These are phyloP conservation scores for Astyanax mexicanus DNA, from an alignment of 2,797 vertebrate genomes.

Conservation along the genomic window DNA sequence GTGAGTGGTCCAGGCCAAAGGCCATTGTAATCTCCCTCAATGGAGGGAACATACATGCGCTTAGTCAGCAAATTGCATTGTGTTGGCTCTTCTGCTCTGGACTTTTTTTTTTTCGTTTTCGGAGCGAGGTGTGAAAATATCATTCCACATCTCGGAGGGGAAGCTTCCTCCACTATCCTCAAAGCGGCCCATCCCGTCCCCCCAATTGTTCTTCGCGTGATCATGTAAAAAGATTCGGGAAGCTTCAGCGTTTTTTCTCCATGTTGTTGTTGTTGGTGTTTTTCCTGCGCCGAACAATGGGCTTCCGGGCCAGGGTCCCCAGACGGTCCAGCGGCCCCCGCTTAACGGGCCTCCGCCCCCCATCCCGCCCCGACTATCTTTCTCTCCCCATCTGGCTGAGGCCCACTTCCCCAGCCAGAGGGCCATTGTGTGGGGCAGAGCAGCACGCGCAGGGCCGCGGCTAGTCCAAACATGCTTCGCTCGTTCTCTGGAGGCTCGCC, in stretches of 20 bases:
- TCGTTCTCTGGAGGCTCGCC: conserved; percentile 74
- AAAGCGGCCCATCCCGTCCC: conserved; percentile 77
- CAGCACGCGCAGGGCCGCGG: conserved; percentile 79
- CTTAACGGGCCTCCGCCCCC: conserved; percentile 74
- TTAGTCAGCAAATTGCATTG: conserved; percentile 78
- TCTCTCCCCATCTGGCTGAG: conserved; percentile 81
- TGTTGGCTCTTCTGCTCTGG: conserved; percentile 71
- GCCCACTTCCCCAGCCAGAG: conserved; percentile 79
- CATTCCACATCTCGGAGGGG: conserved; percentile 78
- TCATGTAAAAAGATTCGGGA: conserved; percentile 85
- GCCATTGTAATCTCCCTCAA: conserved; percentile 82
- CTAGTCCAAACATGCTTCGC: conserved; percentile 81
- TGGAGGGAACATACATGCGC: conserved; percentile 75
- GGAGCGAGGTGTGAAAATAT: conserved; percentile 83
- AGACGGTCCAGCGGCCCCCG: conserved; percentile 75
- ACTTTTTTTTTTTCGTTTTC: conserved; percentile 73
- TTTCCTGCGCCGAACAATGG: conserved; percentile 84
- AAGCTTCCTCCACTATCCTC: conserved; percentile 78
- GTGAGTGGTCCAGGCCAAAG: conserved; percentile 69
- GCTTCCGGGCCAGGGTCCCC: conserved; percentile 81
- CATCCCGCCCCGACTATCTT: conserved; percentile 79
- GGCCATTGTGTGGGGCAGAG: conserved; percentile 80
- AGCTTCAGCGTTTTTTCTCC: conserved; percentile 73
- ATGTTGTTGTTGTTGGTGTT: conserved; percentile 83
- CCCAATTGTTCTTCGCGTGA: conserved; percentile 81